Evolutionary conservation across 2,888 invertebrate species (phyloP), one percentile per base, ranked within the genome.

Genomic region (Drosophila prolongata): DNA sequence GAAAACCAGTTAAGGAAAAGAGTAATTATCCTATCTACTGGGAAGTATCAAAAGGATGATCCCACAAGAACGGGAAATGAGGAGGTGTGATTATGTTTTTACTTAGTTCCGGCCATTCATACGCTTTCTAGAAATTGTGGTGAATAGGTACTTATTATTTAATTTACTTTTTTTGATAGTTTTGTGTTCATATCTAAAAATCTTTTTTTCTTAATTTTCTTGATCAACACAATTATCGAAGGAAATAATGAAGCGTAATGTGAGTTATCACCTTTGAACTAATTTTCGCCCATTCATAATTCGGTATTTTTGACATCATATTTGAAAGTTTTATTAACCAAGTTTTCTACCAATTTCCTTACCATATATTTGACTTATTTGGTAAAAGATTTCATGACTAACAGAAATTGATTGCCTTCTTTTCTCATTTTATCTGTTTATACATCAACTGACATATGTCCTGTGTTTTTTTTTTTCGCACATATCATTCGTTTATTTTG

Each of bases 21-120:
- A 27, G 54, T 66, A 54, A 66, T 65, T 65, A 65, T 53, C 53
- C 53, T 38, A 53, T 34, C 38, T 46, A 40, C 24, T 37, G 53
- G 27, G 40, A 40, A 49, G 49, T 49, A 64, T 60, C 49, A 43
- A 35, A 34, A 42, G 34, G 42, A n/a, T n/a, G 10, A 34, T 14
- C 34, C 4, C 34, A 6, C 6, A 16, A 8, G 27, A n/a, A 5
- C 1, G 9, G 40, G 40, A 46, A 35, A 42, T 47, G 11, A 44
- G 54, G 34, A 59, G 14, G 30, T 52, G 16, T 58, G 9, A 16
- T 16, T 30, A 52, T 6, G 24, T 30, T 16, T 10, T 5, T 2
- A 38, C 14, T 5, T 16, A 8, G 3, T 1, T 1, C 30, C 8
- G 30, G 30, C 6, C 0, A 30, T 6, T 30, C 2, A 30, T 30